Evolutionary conservation across 2,113 vertebrate genomes (phyloP).

Genomic region (Nyctereutes procyonoides): DNA sequence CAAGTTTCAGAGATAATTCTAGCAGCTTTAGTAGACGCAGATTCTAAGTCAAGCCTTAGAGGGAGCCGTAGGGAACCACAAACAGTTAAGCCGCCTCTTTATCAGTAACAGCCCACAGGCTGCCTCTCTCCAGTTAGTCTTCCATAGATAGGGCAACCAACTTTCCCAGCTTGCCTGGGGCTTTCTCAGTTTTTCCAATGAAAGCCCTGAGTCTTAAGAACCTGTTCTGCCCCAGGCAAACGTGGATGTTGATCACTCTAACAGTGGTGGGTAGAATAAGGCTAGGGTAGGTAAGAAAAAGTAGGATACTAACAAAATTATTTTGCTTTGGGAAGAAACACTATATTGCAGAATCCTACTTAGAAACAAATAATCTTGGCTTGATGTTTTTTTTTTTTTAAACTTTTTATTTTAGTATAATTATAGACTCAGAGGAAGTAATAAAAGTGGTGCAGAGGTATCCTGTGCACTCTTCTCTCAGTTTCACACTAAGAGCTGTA

Average conservation of each 20-base stretch:
- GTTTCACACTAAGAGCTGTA: not conserved
- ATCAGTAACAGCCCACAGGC: constrained; percentile 74
- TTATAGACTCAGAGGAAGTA: not conserved
- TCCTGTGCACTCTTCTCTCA: not conserved
- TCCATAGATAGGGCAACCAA: constrained; percentile 55
- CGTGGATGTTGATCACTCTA: not conserved
- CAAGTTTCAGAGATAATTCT: constrained; percentile 44
- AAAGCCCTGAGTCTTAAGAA: not conserved
- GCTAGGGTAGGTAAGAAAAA: constrained; percentile 18
- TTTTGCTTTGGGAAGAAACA: constrained; percentile 36
- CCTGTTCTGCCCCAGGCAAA: not conserved
- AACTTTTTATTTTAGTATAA: not conserved
- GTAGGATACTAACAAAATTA: not conserved
- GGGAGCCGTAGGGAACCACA: constrained; percentile 20
- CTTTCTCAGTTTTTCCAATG: not conserved
- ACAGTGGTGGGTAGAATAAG: not conserved
- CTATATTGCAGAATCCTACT: not conserved
- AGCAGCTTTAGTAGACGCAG: not conserved
- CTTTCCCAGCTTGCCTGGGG: not conserved
- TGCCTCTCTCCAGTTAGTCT: constrained; percentile 81
- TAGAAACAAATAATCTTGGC: constrained; percentile 38
- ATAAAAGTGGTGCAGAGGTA: not conserved
- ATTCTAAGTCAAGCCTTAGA: not conserved
- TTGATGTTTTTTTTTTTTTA: not conserved
- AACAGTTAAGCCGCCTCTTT: constrained; percentile 60